These are phyloP conservation scores for Sipha maydis DNA, from an alignment of 2,888 invertebrate species.

Conservation along the genomic window DNA sequence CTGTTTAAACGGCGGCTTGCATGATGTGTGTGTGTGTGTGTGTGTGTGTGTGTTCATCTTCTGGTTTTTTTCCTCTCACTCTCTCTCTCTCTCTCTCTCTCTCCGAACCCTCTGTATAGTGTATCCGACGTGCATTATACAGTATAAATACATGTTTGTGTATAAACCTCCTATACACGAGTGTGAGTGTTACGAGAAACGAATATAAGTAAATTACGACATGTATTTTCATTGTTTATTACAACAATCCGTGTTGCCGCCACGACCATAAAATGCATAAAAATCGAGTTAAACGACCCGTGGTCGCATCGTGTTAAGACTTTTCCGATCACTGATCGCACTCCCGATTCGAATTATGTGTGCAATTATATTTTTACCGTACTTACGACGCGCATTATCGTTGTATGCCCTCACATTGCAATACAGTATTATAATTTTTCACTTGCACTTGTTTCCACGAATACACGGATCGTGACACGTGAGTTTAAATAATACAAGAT, in stretches of 20 bases:
- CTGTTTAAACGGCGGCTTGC: slow-evolving; percentile 30
- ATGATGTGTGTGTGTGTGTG: not conserved
- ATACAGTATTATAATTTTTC: no score
- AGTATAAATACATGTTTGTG: not conserved
- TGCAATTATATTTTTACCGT: no score
- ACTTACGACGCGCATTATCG: no score
- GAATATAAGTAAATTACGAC: not conserved
- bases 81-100: not conserved
- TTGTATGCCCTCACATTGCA: no score
- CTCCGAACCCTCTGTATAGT: not conserved
- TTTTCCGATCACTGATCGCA: no score
- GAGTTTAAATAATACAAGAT: not conserved
- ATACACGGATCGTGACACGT: not conserved
- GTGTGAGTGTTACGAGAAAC: not conserved
- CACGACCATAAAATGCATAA: not conserved
- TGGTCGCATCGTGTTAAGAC: no score
- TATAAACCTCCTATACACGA: not conserved
- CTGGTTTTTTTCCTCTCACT: not conserved
- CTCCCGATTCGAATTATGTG: no score
- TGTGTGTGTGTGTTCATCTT: not conserved
- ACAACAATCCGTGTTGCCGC: not conserved
- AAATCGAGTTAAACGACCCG: not conserved
- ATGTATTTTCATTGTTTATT: not conserved
- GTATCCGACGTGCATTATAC: slow-evolving; percentile 1
- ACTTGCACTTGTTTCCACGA: not conserved